Percentiles rank a stretch among this genome's conserved stretches.
Conservation (phyloP, 2,797 vertebrate genomes). For the Carcharodon carcharias region DNA sequence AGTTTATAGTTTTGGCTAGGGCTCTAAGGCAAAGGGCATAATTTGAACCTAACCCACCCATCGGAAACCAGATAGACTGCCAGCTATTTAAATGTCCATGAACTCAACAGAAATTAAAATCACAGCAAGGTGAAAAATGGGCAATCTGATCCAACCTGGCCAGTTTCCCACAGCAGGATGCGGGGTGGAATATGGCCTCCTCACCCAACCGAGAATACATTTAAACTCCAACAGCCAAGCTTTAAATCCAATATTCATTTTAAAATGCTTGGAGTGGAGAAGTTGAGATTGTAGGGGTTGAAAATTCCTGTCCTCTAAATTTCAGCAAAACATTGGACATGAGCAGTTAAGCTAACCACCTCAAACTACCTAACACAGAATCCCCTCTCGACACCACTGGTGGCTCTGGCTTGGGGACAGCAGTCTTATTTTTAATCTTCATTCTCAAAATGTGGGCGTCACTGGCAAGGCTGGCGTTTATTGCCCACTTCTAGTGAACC, state of each 20-base stretch:
- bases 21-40: background rate
- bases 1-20: background rate
- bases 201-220: background rate
- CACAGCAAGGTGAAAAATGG: background rate
- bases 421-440: background rate
- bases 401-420: background rate
- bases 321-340: too few species aligned
- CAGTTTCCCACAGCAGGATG: background rate
- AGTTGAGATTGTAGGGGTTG: background rate
- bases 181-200: background rate
- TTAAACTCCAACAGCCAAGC: background rate
- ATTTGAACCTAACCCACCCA: background rate
- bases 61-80: background rate
- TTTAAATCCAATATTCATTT: background rate
- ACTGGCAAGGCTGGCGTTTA: background rate
- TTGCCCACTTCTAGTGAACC: background rate
- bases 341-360: background rate
- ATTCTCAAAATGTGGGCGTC: background rate
- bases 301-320: background rate
- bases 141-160: background rate
- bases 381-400: too few species aligned
- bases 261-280: background rate
- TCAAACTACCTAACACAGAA: background rate
- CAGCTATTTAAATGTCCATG: background rate
- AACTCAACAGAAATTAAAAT: background rate